Evolutionary conservation across 2,797 vertebrate genomes (phyloP), one percentile per base, ranked within the genome.

Genomic region (Hemibagrus guttatus): DNA sequence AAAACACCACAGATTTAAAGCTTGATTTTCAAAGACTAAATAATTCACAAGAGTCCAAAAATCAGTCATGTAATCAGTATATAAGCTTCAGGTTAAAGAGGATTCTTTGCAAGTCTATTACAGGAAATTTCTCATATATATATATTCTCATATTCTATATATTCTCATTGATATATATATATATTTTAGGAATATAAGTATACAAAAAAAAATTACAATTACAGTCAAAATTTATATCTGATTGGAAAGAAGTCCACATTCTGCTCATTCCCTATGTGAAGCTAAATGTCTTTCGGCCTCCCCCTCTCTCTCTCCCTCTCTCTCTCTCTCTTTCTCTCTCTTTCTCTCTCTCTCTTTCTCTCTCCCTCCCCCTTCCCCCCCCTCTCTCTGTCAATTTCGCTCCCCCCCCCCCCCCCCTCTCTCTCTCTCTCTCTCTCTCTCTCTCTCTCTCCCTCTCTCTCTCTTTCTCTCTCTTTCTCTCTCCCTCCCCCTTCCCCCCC

Each of bases 391-490:
- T n/a, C n/a, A n/a, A n/a, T n/a, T n/a, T n/a, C n/a, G n/a, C n/a
- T n/a, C n/a, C n/a, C n/a, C n/a, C n/a, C n/a, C n/a, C n/a, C n/a
- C n/a, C n/a, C n/a, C n/a, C n/a, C n/a, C 82, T 23, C 21, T 85
- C 88, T 76, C 74, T 84, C 63, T 23, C 74, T 81, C 63, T 87
- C 78, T 68, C 58, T 87, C 76, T 76, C 81, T 58, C 81, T 52
- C 81, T 84, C 46, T 86, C 54, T 26, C 66, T 56, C 61, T 28
- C 81, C 52, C 54, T 6, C 42, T 39, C 63, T 28, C 83, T 52
- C 26, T 28, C 39, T 28, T 35, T 6, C 23, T 14, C 14, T 39
- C 49, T 71, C 82, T 69, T 81, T 42, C 42, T 52, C 71, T 76
- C 72, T 71, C 49, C 19, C 17, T 61, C 31, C n/a, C n/a, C n/a